Percentiles rank a stretch among this genome's conserved stretches.
These are phyloP conservation scores for Cebus imitator DNA, from an alignment of 2,113 vertebrate species.

Conservation along the genomic window DNA sequence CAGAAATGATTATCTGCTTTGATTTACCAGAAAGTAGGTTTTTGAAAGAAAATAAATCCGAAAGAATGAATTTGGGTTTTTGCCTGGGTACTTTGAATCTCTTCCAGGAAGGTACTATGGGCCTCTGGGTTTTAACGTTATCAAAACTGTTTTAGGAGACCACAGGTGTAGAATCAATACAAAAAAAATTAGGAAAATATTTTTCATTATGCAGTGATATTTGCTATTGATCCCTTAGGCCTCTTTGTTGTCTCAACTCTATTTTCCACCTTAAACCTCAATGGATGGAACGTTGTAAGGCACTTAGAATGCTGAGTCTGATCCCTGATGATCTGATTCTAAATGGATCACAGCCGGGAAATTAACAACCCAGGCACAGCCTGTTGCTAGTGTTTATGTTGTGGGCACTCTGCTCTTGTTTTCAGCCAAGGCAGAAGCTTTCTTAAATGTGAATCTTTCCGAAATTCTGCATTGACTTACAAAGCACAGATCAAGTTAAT, in stretches of 20 bases:
- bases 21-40: not conserved
- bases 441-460: conserved; percentile 57
- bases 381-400: not conserved
- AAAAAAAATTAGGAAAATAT: conserved; percentile 79
- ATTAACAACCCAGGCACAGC: conserved; percentile 60
- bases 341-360: conserved; percentile 69
- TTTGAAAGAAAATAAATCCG: conserved; percentile 19
- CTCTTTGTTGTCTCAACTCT: conserved; percentile 74
- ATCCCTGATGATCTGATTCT: conserved; percentile 68
- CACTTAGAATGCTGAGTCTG: conserved; percentile 65
- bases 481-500: not conserved
- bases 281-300: conserved; percentile 20
- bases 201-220: conserved; percentile 82
- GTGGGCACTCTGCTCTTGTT: conserved; percentile 41
- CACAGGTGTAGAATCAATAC: conserved; percentile 79
- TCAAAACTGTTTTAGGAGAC: conserved; percentile 69
- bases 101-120: conserved; percentile 37
- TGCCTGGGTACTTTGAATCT: conserved; percentile 44
- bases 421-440: conserved; percentile 59
- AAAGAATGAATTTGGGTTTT: conserved; percentile 45
- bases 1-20: not conserved
- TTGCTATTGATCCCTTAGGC: conserved; percentile 81
- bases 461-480: conserved; percentile 31
- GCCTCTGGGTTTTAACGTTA: conserved; percentile 76
- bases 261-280: conserved; percentile 66